phyloP scores from a whole-genome alignment of 2,113 vertebrate genomes.

The Onychorhynchus coronatus region DNA sequence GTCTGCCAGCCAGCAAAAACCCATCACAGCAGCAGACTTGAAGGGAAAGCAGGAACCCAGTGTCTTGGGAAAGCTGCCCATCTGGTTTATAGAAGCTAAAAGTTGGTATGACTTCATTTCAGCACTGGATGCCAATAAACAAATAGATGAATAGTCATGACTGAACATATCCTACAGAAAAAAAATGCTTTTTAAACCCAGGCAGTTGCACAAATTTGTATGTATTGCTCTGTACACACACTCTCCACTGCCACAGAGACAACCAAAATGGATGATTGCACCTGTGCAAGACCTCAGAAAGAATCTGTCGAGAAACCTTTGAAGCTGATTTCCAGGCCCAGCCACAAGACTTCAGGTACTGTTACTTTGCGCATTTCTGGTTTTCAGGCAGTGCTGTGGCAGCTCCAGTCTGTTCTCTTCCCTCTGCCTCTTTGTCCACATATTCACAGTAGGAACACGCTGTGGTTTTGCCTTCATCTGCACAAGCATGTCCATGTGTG shows the following conservation, averaged over 20 bases:
- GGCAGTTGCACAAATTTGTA: neutral
- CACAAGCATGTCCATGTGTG: fast-evolving
- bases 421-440: fast-evolving
- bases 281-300: neutral
- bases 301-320: neutral
- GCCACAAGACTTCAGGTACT: neutral
- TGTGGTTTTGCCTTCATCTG: neutral
- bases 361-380: neutral
- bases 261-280: neutral
- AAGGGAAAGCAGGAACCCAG: neutral
- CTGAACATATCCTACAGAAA: neutral
- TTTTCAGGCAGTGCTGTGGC: neutral
- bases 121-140: neutral
- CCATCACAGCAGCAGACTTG: neutral
- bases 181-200: neutral
- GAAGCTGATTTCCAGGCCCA: neutral
- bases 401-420: neutral
- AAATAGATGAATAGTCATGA: neutral
- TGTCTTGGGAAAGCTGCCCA: neutral
- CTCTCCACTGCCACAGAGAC: neutral
- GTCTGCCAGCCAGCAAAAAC: neutral
- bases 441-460: fast-evolving
- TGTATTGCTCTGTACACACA: neutral
- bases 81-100: neutral
- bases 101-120: neutral